Evolutionary conservation across 1,140 invertebrate species (phyloP).

Genomic region (Listronotus oregonensis): DNA sequence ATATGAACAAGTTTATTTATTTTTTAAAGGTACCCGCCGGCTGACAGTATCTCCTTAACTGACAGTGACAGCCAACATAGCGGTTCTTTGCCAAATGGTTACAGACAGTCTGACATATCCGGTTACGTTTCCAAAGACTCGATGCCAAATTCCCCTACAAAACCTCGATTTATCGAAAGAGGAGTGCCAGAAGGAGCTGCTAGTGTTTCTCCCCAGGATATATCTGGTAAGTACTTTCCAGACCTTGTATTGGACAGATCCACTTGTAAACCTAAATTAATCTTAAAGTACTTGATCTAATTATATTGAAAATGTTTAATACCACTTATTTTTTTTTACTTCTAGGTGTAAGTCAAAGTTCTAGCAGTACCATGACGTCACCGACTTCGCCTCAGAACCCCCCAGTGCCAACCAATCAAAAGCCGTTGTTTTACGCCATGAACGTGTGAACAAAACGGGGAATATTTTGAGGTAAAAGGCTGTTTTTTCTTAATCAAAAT

Average conservation of each 20-base stretch:
- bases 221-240: constrained; percentile 36
- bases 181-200: constrained; percentile 68
- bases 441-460: constrained; percentile 59
- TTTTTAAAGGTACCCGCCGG: constrained; percentile 36
- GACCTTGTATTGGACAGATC: too few species aligned
- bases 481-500: constrained; percentile 12
- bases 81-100: constrained; percentile 49
- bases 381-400: constrained; percentile 55
- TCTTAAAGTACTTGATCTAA: background rate
- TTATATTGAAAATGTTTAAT: background rate
- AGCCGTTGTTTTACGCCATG: constrained; percentile 65
- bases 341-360: constrained; percentile 43
- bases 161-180: constrained; percentile 60
- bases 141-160: constrained; percentile 54
- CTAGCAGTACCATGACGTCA: constrained; percentile 57
- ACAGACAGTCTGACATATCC: constrained; percentile 53
- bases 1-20: background rate
- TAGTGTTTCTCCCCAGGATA: constrained; percentile 62
- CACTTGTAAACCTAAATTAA: too few species aligned
- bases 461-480: constrained; percentile 18
- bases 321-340: background rate
- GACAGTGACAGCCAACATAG: constrained; percentile 50
- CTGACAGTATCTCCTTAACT: constrained; percentile 45
- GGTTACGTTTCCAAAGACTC: constrained; percentile 54
- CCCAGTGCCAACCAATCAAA: constrained; percentile 43